Evolutionary conservation across 2,113 vertebrate genomes (phyloP).

Genomic region (Aegithalos caudatus): DNA sequence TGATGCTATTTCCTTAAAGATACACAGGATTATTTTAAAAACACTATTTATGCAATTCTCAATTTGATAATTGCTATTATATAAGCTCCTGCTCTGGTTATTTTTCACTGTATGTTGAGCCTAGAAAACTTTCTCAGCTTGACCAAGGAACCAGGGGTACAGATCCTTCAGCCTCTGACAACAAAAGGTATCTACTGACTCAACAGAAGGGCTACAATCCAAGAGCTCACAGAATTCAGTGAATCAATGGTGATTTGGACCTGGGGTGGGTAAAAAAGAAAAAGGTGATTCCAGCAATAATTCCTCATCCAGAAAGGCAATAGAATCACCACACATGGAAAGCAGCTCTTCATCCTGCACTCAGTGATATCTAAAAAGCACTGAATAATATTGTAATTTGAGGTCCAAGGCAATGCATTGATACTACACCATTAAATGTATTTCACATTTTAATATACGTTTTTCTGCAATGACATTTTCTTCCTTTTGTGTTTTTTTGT

Average conservation of each 20-base stretch:
- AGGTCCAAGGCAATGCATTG: neutral
- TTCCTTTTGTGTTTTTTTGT: neutral
- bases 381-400: neutral
- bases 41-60: neutral
- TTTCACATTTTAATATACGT: neutral
- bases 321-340: neutral
- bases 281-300: neutral
- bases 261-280: neutral
- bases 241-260: neutral
- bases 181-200: neutral
- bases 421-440: neutral
- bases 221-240: neutral
- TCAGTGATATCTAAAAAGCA: neutral
- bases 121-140: neutral
- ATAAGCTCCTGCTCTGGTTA: neutral
- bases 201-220: neutral
- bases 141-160: neutral
- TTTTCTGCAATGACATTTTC: neutral
- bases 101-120: neutral
- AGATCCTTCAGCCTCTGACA: neutral
- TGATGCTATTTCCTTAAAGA: neutral
- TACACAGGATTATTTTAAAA: neutral
- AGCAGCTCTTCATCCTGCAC: neutral
- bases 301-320: neutral
- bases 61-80: neutral